Conservation (phyloP, 2,797 vertebrate genomes). For the Macrochelys suwanniensis region DNA sequence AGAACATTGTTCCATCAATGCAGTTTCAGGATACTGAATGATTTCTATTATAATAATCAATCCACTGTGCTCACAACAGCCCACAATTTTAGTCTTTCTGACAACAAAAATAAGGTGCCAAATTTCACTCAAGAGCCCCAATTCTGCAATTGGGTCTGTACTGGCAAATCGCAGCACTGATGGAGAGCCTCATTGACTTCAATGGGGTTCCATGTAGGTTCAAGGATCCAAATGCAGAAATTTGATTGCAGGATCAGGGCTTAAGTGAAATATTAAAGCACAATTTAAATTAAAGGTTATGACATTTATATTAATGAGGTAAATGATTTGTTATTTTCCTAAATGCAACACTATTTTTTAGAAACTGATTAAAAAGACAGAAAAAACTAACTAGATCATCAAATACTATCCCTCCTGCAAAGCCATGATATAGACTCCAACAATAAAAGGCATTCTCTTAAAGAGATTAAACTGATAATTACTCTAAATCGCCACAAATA, state of each 20-base stretch:
- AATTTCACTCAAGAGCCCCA: background rate
- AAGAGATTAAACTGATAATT: background rate
- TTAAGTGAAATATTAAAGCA: background rate
- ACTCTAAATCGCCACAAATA: background rate
- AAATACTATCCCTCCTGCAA: background rate
- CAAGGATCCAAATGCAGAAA: background rate
- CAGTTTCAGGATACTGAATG: background rate
- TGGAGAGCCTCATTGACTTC: background rate
- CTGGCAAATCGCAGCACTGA: background rate
- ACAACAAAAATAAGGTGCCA: background rate
- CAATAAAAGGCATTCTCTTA: background rate
- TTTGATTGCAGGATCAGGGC: background rate
- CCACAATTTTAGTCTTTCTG: background rate
- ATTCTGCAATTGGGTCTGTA: background rate
- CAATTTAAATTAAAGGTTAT: background rate
- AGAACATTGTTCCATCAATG: background rate
- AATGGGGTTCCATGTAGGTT: background rate
- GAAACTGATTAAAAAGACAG: background rate
- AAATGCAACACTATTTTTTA: background rate
- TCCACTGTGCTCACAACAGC: rapidly evolving
- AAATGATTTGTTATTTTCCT: background rate
- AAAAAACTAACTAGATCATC: background rate
- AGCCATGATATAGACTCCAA: background rate
- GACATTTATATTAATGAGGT: background rate
- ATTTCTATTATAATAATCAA: background rate